phyloP scores from a whole-genome alignment of 23 tunicate species.

The Botrylloides violaceus region DNA sequence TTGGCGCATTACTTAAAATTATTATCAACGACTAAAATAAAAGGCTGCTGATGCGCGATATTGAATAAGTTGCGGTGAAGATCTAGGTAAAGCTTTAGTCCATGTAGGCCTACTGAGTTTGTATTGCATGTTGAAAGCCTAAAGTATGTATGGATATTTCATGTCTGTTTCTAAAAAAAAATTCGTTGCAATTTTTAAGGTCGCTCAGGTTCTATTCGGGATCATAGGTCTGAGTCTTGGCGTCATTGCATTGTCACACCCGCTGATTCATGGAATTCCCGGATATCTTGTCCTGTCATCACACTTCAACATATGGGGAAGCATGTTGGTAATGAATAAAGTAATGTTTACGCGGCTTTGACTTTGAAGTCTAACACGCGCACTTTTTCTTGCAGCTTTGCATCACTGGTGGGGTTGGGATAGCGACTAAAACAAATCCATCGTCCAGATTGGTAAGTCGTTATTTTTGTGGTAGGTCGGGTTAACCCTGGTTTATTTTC shows the following conservation, averaged over 20 bases:
- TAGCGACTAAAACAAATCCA: neutral
- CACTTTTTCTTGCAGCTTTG: neutral
- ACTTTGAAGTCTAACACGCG: too few species aligned
- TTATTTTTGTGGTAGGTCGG: neutral
- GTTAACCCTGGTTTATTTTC: neutral
- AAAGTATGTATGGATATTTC: too few species aligned
- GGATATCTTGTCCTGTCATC: conserved; percentile 6
- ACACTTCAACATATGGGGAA: conserved; percentile 11
- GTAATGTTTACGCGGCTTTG: too few species aligned
- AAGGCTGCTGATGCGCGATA: too few species aligned
- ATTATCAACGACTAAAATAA: too few species aligned
- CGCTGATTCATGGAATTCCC: neutral
- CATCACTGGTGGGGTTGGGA: neutral
- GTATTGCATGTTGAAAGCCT: too few species aligned
- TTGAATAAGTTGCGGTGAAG: too few species aligned
- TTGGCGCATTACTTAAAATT: too few species aligned
- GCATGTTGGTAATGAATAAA: conserved; percentile 4
- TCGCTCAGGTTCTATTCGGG: conserved; percentile 9
- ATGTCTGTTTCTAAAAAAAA: too few species aligned
- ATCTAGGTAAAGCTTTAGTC: too few species aligned
- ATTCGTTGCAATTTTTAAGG: too few species aligned
- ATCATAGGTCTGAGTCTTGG: neutral
- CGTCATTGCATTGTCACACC: neutral
- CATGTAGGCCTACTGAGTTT: too few species aligned
- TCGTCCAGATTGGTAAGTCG: neutral